Percentiles rank a stretch among this genome's conserved stretches.
Evolutionary conservation across 2,113 vertebrate species (phyloP).

Genomic region (Puffinus mauretanicus): DNA sequence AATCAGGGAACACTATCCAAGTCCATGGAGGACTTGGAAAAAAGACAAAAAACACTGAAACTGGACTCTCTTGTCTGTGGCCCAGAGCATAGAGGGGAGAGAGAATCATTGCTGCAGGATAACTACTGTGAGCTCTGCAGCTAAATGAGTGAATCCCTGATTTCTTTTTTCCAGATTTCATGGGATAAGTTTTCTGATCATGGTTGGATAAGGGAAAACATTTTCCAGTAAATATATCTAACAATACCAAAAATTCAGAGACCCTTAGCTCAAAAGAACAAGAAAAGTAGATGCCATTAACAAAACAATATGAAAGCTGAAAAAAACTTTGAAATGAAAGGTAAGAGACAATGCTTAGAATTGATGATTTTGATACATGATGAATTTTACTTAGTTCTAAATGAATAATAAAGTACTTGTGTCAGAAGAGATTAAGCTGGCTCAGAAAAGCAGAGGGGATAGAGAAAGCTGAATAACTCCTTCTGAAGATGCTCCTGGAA

Average conservation of each 20-base stretch:
- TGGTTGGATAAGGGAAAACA: background rate
- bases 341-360: background rate
- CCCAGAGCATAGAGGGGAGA: background rate
- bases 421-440: background rate
- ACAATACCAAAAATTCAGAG: background rate
- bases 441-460: background rate
- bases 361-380: fast-evolving
- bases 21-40: background rate
- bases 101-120: background rate
- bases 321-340: background rate
- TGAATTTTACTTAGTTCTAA: background rate
- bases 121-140: background rate
- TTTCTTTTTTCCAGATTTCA: background rate
- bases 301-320: background rate
- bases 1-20: background rate
- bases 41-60: background rate
- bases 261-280: background rate
- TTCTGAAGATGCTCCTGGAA: background rate
- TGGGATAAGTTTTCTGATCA: background rate
- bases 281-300: background rate
- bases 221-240: background rate
- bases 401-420: background rate
- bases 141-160: background rate
- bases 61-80: background rate
- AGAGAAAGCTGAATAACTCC: background rate